Evolutionary conservation across 1,140 invertebrate genomes (phyloP).

Genomic region (Drosophila carrolli): DNA sequence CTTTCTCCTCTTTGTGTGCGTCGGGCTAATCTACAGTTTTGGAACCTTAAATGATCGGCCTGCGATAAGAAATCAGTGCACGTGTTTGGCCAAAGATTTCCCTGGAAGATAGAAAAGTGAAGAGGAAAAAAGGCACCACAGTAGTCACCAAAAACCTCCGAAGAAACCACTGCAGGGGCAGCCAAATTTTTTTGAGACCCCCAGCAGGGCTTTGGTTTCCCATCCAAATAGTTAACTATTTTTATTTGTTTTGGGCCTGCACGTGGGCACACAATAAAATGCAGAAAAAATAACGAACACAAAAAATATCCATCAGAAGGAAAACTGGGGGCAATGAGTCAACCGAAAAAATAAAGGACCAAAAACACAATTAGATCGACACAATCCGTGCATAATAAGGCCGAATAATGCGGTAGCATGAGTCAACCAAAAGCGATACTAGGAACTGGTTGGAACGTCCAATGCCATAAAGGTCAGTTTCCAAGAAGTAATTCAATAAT

Average conservation of each 20-base stretch:
- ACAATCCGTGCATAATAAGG: slow-evolving; percentile 74
- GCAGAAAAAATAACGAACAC: slow-evolving; percentile 22
- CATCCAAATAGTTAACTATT: slow-evolving; percentile 66
- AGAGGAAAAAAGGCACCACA: slow-evolving; percentile 54
- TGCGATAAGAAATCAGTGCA: slow-evolving; percentile 78
- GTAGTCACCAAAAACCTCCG: slow-evolving; percentile 47
- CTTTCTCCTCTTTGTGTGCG: slow-evolving; percentile 47
- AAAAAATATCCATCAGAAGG: slow-evolving; percentile 45
- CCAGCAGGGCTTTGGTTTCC: slow-evolving; percentile 76
- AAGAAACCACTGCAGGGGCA: slow-evolving; percentile 50
- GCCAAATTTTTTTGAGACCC: slow-evolving; percentile 47
- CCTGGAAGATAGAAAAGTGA: slow-evolving; percentile 40
- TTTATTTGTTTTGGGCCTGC: slow-evolving; percentile 66
- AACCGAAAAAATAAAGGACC: slow-evolving; percentile 66
- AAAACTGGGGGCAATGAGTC: slow-evolving; percentile 67
- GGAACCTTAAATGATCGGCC: slow-evolving; percentile 69
- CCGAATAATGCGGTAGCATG: slow-evolving; percentile 56
- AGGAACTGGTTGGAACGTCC: slow-evolving; percentile 10
- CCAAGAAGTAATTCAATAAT: slow-evolving; percentile 54
- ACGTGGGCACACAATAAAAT: slow-evolving; percentile 68
- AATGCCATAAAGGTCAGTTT: slow-evolving; percentile 49
- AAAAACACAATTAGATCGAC: slow-evolving; percentile 66
- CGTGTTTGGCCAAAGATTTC: slow-evolving; percentile 73
- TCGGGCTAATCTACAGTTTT: slow-evolving; percentile 69
- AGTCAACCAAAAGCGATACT: slow-evolving; percentile 47